Conservation (phyloP, 2,888 invertebrate genomes). For the Idaea biselata region DNA sequence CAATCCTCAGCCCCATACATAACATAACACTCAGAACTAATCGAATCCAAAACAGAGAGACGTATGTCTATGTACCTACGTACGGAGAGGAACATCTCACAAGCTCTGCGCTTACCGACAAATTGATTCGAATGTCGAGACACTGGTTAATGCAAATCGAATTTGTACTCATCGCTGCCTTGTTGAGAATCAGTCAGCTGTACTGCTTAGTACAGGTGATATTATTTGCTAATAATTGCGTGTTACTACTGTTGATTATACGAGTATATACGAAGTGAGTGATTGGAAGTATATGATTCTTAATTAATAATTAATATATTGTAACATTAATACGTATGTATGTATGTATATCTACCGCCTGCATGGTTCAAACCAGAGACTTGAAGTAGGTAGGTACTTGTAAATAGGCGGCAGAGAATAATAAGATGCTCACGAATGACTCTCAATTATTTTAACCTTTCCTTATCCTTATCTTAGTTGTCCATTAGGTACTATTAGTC, state of each 20-base stretch:
- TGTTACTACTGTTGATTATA: background rate
- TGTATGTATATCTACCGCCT: too few species aligned
- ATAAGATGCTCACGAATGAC: too few species aligned
- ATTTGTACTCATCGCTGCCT: background rate
- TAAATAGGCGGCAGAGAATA: too few species aligned
- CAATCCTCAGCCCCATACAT: background rate
- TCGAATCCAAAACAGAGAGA: background rate
- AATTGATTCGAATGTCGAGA: constrained; percentile 8
- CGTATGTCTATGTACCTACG: background rate
- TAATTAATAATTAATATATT: too few species aligned
- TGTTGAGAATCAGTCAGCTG: background rate
- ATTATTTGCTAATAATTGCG: background rate
- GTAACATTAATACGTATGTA: too few species aligned
- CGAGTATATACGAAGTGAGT: background rate
- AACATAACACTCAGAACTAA: background rate
- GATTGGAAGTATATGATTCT: too few species aligned
- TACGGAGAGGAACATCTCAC: background rate
- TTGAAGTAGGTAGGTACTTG: too few species aligned
- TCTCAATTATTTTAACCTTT: too few species aligned
- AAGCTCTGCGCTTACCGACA: background rate
- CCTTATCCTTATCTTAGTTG: too few species aligned
- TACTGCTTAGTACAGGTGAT: background rate
- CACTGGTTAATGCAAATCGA: background rate
- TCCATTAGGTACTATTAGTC: too few species aligned
- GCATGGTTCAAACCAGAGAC: too few species aligned